These are phyloP conservation scores for Cantharis flavilabris DNA, from an alignment of 2,888 invertebrate genomes.

Conservation along the genomic window DNA sequence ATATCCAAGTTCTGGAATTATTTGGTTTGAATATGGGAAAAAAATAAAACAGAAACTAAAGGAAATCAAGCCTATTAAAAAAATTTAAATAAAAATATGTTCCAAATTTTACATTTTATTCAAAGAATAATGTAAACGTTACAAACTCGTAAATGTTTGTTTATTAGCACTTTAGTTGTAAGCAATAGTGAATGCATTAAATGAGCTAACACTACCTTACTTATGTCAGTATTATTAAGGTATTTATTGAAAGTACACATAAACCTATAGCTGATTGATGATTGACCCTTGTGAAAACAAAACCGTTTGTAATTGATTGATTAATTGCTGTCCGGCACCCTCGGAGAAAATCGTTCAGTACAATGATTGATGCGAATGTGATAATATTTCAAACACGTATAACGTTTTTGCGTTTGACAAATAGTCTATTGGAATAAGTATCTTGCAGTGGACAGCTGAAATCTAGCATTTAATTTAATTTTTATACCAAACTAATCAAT, in stretches of 20 bases:
- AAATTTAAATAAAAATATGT: no score
- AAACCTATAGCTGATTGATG: constrained; percentile 36
- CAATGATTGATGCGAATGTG: constrained; percentile 36
- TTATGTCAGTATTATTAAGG: not conserved
- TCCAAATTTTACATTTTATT: no score
- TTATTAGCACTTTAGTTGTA: not conserved
- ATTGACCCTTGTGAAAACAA: constrained; percentile 35
- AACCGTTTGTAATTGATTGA: constrained; percentile 40
- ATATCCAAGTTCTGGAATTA: no score
- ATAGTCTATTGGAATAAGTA: constrained; percentile 27
- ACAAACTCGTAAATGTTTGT: no score
- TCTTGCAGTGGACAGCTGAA: constrained; percentile 20
- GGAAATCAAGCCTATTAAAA: no score
- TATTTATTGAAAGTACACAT: constrained; percentile 24
- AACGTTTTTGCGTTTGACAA: constrained; percentile 25
- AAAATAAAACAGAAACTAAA: no score
- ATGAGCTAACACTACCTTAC: not conserved
- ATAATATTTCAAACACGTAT: constrained; percentile 30
- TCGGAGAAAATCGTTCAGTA: constrained; percentile 35
- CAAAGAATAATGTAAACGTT: no score
- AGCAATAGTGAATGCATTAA: not conserved
- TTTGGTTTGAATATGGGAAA: no score
- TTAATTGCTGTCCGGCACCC: constrained; percentile 38
- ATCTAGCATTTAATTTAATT: constrained; percentile 19
- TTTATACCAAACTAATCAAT: constrained; percentile 3